Conservation (phyloP, 2,113 vertebrate genomes). For the Phoxinus phoxinus region DNA sequence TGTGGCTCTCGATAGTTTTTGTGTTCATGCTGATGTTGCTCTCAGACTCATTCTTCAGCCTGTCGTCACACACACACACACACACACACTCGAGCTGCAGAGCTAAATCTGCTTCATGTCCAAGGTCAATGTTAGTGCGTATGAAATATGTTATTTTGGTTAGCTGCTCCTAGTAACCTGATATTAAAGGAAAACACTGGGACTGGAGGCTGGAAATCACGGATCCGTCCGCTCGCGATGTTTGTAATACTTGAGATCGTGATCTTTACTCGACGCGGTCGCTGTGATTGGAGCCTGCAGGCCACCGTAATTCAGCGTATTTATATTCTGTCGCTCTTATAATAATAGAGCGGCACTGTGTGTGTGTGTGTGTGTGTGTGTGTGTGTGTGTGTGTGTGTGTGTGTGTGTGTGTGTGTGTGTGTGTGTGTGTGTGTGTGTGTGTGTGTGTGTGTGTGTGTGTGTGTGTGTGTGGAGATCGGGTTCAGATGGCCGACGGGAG, state of each 20-base stretch:
- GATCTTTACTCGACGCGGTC: slow-evolving; percentile 60
- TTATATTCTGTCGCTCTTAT: slow-evolving; percentile 65
- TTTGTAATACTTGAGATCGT: slow-evolving; percentile 73
- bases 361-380: neutral
- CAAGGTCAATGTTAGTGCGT: slow-evolving; percentile 73
- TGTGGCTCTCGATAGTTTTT: neutral
- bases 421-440: neutral
- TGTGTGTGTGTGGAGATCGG: neutral
- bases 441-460: neutral
- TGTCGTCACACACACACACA: neutral
- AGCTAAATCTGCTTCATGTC: slow-evolving; percentile 66
- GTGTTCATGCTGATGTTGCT: neutral
- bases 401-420: neutral
- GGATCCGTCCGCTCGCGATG: slow-evolving; percentile 60
- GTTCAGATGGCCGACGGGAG: slow-evolving; percentile 6
- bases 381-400: neutral
- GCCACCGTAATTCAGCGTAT: slow-evolving; percentile 64
- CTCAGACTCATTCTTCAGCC: neutral
- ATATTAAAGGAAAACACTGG: slow-evolving; percentile 73
- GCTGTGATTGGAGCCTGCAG: slow-evolving; percentile 58
- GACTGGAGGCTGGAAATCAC: slow-evolving; percentile 56
- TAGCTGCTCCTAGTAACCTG: slow-evolving; percentile 70
- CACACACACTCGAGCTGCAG: slow-evolving; percentile 60
- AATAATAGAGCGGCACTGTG: slow-evolving; percentile 65
- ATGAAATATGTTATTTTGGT: slow-evolving; percentile 78